A percentile compares a stretch with the other conserved stretches of the same genome.
These are phyloP conservation scores for Dolichallabes microphthalmus DNA, from an alignment of 2,113 vertebrate genomes.

Conservation along the genomic window DNA sequence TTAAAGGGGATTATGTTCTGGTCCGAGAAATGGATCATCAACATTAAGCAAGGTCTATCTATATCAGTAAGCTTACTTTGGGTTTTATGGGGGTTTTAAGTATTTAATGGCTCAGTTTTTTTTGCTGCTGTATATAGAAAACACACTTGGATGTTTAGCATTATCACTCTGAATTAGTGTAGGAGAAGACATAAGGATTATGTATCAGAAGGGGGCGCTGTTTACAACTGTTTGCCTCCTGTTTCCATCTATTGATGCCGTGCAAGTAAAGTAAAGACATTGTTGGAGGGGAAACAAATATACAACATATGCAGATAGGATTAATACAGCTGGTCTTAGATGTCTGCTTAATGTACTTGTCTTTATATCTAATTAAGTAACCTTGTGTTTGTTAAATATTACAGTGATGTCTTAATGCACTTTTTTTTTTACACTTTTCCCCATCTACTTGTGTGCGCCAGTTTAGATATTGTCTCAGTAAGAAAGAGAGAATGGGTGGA, in stretches of 20 bases:
- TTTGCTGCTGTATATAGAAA: not conserved
- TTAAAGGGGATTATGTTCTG: constrained; percentile 10
- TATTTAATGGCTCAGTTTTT: no score
- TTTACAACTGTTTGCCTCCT: not conserved
- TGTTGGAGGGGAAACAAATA: not conserved
- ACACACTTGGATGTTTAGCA: not conserved
- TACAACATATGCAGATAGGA: not conserved
- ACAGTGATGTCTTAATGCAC: not conserved
- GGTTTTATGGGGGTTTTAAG: not conserved
- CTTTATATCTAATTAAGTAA: not conserved
- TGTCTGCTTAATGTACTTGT: not conserved
- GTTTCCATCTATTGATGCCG: not conserved
- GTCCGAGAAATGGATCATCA: not conserved
- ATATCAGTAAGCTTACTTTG: not conserved
- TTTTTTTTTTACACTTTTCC: constrained; percentile 3
- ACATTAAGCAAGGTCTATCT: no score
- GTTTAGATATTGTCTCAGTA: not conserved
- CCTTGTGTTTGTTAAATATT: not conserved
- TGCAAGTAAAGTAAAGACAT: not conserved
- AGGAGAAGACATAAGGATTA: not conserved
- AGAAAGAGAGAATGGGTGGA: not conserved
- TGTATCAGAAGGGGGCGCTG: constrained; percentile 29
- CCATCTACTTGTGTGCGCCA: not conserved
- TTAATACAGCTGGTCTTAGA: not conserved
- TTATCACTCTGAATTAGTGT: not conserved